Conservation (phyloP, 30 jellyfish, hydroid and myxozoan genomes). For the Phacellophora camtschatica region DNA sequence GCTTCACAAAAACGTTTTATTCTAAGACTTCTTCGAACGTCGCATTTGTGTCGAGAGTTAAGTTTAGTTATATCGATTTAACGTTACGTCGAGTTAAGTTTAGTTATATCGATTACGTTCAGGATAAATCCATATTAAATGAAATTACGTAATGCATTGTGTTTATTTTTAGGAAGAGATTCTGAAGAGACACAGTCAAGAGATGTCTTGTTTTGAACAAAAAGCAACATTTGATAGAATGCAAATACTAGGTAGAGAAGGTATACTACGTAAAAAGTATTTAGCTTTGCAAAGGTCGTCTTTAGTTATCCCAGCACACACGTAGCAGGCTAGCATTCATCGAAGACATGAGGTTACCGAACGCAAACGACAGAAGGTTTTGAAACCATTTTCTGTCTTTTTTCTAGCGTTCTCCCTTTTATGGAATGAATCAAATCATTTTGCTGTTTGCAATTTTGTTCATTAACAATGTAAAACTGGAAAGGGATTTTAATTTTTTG, state of each 20-base stretch:
- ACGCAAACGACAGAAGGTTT: no score
- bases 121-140: no score
- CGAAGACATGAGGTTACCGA: not conserved
- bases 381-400: not conserved
- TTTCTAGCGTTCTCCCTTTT: no score
- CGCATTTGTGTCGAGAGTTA: not conserved
- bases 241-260: conserved; percentile 40
- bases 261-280: conserved; percentile 28
- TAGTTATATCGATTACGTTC: no score
- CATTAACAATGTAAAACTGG: no score
- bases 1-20: no score
- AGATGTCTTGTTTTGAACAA: conserved; percentile 26
- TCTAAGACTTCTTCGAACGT: no score
- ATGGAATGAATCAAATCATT: no score
- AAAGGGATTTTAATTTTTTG: no score
- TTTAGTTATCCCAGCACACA: not conserved
- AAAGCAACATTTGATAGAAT: conserved; percentile 16
- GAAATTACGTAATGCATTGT: no score
- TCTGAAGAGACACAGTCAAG: conserved; percentile 33
- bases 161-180: conserved; percentile 32
- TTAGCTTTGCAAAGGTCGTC: conserved; percentile 6
- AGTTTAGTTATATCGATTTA: not conserved
- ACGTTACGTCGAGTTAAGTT: no score
- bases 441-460: no score
- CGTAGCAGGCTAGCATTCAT: not conserved